Evolutionary conservation across 2,113 vertebrate genomes (phyloP), one percentile per base, ranked within the genome.

Genomic region (Colinus virginianus): DNA sequence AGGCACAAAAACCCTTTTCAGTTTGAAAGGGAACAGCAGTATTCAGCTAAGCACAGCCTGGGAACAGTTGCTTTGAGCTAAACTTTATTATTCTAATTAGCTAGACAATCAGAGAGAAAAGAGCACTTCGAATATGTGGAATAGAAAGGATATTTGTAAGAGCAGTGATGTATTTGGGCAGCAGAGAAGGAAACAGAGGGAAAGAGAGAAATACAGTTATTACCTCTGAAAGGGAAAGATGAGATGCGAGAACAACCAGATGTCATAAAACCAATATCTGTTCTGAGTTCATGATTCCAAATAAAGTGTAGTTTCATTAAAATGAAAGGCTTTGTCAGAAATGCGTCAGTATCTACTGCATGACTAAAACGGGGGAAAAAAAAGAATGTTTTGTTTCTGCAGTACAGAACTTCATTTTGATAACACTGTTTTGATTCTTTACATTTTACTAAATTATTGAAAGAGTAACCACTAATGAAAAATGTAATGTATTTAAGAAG

Each of bases 251-350:
- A 90, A 79, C 71, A 93, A 76, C n/a, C 51, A 87, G 48, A 87
- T 88, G 36, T 70, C 66, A 78, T 81, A 88, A 87, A 94, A 84
- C 69, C 56, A 78, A 46, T 78, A 78, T 30, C 28, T 22, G 38
- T 78, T 81, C 43, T 11, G 20, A 84, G 80, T 78, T 75, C 80
- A 93, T 88, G 64, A 81, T 68, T 93, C 91, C 40, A 93, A 88
- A 88, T 0, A 0, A 95, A 95, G 62, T 32, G n/a, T 62, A 43
- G 55, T 69, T 93, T 90, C 75, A 90, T 90, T 79, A 91, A 67
- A 91, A 74, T 85, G 38, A 94, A 91, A 90, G 56, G 26, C 69
- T 64, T 91, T 8, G 0, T 91, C 85, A 90, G 68, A 70, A 77
- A 69, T 80, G 25, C 91, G 69, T 92, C 82, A 67, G 68, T 36